Base-by-base conservation (phyloP, 2,888 invertebrate species). In the Plagodis dolabraria region DNA sequence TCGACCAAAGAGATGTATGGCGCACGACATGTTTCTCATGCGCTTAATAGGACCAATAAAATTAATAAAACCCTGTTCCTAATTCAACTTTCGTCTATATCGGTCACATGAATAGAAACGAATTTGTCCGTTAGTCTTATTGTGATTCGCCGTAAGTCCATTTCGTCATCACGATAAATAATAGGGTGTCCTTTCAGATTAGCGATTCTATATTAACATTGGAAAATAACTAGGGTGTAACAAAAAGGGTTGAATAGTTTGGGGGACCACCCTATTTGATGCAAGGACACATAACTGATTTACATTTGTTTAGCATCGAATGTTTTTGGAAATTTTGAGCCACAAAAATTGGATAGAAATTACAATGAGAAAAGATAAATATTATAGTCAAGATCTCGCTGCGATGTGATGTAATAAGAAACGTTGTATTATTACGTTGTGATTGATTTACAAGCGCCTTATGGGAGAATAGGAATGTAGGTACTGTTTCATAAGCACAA, bases 231-330 rank as follows among this genome's bases (percentile, higher is more conserved):
- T 81, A 75, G 89, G 89, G 89, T 86, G 85, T 77, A 76, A 84
- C 76, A 74, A 69, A 86, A 89, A 89, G 90, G 91, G 90, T 90
- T 89, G 77, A 76, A 76, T 77, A 71, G 82, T 84, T 83, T 83
- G 76, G 88, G 89, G 89, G 83, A 79, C 77, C 72, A 78, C 81
- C 83, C 84, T 69, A 68, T 72, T 78, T 67, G 76, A 76, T 74
- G 76, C 75, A 76, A 72, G 78, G 76, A 78, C 77, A 79, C 22
- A 50, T 46, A 40, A 53, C 60, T 57, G 53, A 61, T 61, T 57
- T 61, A 49, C 60, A 61, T 61, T 53, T 40, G 11, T 33, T 46
- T 53, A 48, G 45, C 57, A 56, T 46, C 34, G 52, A 59, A 40
- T 40, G 10, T 40, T 2, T 22, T 22, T 22, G 22, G 22, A 22